These are phyloP conservation scores for Thripadectes ignobilis DNA, from an alignment of 2,797 vertebrate genomes.

Conservation along the genomic window DNA sequence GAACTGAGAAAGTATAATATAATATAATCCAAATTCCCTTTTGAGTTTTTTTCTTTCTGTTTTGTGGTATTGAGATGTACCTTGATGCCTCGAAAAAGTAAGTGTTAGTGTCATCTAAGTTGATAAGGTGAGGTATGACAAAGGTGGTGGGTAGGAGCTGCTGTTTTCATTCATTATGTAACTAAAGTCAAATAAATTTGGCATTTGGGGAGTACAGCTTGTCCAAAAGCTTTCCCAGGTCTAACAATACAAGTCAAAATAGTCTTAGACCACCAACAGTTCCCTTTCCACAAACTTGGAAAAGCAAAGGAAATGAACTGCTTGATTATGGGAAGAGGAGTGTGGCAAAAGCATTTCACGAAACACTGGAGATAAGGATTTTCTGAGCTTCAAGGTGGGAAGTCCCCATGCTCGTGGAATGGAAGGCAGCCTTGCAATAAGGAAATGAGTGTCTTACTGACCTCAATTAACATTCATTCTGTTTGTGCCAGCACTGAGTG, in stretches of 20 bases:
- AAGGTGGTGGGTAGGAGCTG: neutral
- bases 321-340: neutral
- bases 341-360: neutral
- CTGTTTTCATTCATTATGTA: neutral
- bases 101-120: neutral
- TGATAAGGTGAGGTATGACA: neutral
- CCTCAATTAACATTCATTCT: neutral
- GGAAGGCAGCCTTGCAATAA: neutral
- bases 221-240: neutral
- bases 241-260: neutral
- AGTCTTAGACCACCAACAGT: neutral
- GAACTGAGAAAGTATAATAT: neutral
- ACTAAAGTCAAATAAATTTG: neutral
- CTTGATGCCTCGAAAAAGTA: neutral
- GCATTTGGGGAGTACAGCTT: neutral
- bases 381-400: neutral
- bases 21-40: neutral
- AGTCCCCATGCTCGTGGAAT: neutral
- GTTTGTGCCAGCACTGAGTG: neutral
- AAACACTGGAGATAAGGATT: neutral
- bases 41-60: rapidly evolving
- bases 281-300: neutral
- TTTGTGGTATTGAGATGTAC: neutral
- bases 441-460: neutral
- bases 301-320: neutral